Conservation (phyloP, 2,888 invertebrate species). For the Oligia latruncula region DNA sequence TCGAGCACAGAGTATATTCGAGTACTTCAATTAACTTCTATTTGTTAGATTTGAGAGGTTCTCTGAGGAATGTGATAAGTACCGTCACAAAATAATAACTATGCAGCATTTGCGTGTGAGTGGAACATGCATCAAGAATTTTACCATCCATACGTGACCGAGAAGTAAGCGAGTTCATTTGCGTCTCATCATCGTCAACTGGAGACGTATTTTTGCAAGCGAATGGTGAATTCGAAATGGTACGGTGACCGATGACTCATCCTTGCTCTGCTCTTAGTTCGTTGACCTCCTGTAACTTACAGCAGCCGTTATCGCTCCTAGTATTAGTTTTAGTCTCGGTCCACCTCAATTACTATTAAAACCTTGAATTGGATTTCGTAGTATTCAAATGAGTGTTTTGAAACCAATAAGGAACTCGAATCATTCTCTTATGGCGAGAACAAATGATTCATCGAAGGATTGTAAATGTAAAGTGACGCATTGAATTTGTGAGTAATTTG, state of each 20-base stretch:
- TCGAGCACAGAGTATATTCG: constrained; percentile 62
- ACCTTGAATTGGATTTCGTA: constrained; percentile 36
- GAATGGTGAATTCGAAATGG: constrained; percentile 72
- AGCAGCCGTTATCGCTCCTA: constrained; percentile 75
- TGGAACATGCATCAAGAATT: constrained; percentile 64
- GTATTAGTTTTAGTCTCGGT: neutral
- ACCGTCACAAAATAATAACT: constrained; percentile 58
- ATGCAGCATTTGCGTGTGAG: constrained; percentile 68
- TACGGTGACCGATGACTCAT: constrained; percentile 81
- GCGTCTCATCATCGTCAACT: constrained; percentile 64
- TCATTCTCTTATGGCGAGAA: constrained; percentile 73
- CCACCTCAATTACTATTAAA: constrained; percentile 9
- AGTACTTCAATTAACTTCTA: constrained; percentile 68
- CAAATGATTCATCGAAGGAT: constrained; percentile 78
- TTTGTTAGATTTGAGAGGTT: constrained; percentile 62
- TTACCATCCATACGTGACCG: constrained; percentile 73
- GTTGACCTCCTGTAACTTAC: constrained; percentile 82
- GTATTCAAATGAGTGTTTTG: constrained; percentile 43
- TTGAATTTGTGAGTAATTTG: constrained; percentile 72
- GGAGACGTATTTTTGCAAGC: constrained; percentile 62
- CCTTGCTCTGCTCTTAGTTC: constrained; percentile 78
- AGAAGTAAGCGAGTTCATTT: constrained; percentile 71
- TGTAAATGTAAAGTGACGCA: constrained; percentile 79
- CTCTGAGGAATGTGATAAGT: constrained; percentile 56
- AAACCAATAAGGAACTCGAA: constrained; percentile 63